A percentile compares a stretch with the other conserved stretches of the same genome.
These are phyloP conservation scores for Lasioglossum vierecki DNA, from an alignment of 2,888 invertebrate species.

Conservation along the genomic window DNA sequence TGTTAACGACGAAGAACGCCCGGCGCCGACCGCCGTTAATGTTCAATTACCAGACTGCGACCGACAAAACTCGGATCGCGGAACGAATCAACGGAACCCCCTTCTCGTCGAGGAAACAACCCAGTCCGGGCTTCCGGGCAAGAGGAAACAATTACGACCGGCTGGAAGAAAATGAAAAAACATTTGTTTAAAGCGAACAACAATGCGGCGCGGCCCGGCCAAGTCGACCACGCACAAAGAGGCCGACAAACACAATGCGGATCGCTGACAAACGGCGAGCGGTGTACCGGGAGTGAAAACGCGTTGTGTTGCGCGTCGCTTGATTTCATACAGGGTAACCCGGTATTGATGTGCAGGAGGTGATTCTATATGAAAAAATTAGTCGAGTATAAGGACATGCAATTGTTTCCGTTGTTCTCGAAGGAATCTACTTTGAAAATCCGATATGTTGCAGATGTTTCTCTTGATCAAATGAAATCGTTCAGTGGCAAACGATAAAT, in stretches of 20 bases:
- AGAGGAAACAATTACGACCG: neutral
- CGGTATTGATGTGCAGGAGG: too few species aligned
- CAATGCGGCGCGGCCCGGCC: neutral
- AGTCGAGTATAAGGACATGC: too few species aligned
- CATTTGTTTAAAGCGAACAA: neutral
- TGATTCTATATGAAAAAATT: too few species aligned
- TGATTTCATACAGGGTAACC: neutral
- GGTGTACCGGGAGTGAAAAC: neutral
- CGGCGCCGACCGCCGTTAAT: neutral
- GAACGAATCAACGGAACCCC: neutral
- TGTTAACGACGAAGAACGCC: constrained; percentile 5
- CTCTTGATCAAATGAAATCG: too few species aligned
- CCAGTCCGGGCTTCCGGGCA: neutral
- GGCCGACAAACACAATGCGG: neutral
- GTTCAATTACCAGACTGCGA: neutral
- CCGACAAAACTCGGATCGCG: neutral
- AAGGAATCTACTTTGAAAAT: too few species aligned
- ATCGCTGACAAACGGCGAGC: neutral
- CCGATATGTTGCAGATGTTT: too few species aligned
- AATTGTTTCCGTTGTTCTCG: too few species aligned
- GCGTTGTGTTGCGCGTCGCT: neutral
- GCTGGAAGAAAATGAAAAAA: neutral
- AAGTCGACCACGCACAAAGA: neutral
- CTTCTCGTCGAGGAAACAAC: neutral
- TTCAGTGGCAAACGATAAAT: too few species aligned